Evolutionary conservation across 2,113 vertebrate genomes (phyloP).

Genomic region (Uropsilus gracilis): DNA sequence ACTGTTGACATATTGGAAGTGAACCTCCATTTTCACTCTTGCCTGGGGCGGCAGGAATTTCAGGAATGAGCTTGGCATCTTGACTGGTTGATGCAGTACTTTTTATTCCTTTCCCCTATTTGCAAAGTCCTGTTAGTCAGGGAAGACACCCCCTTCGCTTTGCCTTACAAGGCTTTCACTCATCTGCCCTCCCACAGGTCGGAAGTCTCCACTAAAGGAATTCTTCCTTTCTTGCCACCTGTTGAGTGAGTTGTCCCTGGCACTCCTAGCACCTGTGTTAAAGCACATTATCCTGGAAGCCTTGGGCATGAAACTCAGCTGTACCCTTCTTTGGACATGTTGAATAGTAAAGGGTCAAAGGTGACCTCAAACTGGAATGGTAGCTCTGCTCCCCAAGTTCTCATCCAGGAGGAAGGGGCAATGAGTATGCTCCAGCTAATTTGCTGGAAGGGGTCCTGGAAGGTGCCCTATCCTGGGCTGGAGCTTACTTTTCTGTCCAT

Average conservation of each 20-base stretch:
- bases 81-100: neutral
- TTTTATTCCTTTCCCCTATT: neutral
- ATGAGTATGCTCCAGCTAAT: neutral
- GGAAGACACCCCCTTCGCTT: neutral
- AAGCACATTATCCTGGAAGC: rapidly evolving
- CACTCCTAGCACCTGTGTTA: neutral
- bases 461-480: neutral
- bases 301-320: neutral
- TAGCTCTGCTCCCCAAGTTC: neutral
- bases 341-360: neutral
- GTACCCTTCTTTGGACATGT: neutral
- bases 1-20: neutral
- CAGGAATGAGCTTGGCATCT: neutral
- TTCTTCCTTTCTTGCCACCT: neutral
- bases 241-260: neutral
- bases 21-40: neutral
- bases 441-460: neutral
- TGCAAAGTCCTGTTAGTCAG: neutral
- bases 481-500: neutral
- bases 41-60: neutral
- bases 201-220: neutral
- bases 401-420: neutral
- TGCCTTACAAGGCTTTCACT: neutral
- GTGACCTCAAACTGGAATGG: neutral
- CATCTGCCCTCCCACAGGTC: neutral